Evolutionary conservation across 2,888 invertebrate genomes (phyloP), one percentile per base, ranked within the genome.

Genomic region (Oxycera nigricornis): DNA sequence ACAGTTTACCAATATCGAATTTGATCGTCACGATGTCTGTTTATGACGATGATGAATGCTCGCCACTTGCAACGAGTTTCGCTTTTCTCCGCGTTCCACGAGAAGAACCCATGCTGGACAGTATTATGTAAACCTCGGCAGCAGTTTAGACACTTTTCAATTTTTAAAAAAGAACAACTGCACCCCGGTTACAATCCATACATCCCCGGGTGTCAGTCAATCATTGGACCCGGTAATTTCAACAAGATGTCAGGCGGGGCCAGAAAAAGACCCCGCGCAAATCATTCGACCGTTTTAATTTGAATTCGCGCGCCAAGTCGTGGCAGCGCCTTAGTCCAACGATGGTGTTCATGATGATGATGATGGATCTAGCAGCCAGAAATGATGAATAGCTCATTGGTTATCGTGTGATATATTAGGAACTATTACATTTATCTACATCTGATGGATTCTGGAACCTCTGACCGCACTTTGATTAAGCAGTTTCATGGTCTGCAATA

Each of bases 401-500:
- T 26, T 30, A 61, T 61, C 61, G 35, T 26, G 61, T 31, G 31
- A 61, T 31, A 61, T 31, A 61, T 61, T 55, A 55, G 55, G 22
- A 55, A 55, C 55, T 55, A 55, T 55, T 61, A 22, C 61, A 61
- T 61, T 61, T 31, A 61, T 61, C 61, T 61, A 2, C 4, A 20
- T 31, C 61, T 61, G 61, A 61, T 61, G 35, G 14, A 61, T 31
- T 31, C 30, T 52, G 31, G 22, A 52, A 70, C 70, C 70, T 70
- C 22, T 70, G 70, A 70, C 70, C 70, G 70, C 46, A 28, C 55
- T 55, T 30, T 70, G 70, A 70, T 70, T 70, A 70, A 70, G 70
- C 14, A 70, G 70, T 52, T 70, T 28, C 30, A 24, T 20, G 55
- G 2, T 17, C 24, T 24, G 55, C 20, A 24, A 55, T 20, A 1